Conservation (phyloP, 2,797 vertebrate genomes). For the Paedocypris micromegethes region DNA sequence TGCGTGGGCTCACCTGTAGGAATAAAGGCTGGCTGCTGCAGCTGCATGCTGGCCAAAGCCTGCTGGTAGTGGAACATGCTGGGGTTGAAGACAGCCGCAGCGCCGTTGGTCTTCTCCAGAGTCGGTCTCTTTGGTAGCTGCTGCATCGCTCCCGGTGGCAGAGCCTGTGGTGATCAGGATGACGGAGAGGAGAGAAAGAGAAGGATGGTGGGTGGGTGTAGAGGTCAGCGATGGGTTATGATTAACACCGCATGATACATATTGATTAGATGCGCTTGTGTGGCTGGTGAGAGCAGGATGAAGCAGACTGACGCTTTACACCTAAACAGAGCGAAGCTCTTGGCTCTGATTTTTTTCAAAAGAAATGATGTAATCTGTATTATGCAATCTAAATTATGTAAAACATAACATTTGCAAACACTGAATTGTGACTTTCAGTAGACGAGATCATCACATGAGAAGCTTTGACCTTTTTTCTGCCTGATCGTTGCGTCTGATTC, state of each 20-base stretch:
- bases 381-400: too few relatives aligned
- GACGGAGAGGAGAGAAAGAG: conserved; percentile 1
- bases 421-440: too few relatives aligned
- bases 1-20: conserved; percentile 78
- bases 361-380: too few relatives aligned
- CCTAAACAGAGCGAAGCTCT: too few relatives aligned
- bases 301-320: too few relatives aligned
- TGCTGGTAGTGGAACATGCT: conserved; percentile 97
- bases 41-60: conserved; percentile 93
- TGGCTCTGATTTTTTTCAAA: too few relatives aligned
- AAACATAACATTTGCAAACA: too few relatives aligned
- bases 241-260: not conserved
- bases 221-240: not conserved
- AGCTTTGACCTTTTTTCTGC: too few relatives aligned
- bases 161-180: conserved; percentile 64
- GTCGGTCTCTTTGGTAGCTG: conserved; percentile 89
- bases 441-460: too few relatives aligned
- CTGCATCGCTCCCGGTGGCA: conserved; percentile 83
- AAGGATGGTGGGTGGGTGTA: not conserved
- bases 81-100: conserved; percentile 86
- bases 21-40: conserved; percentile 89
- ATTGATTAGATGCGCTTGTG: too few relatives aligned
- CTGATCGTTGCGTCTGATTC: too few relatives aligned
- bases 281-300: too few relatives aligned
- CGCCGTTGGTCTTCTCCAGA: conserved; percentile 91